Base-by-base conservation (phyloP, 2,113 vertebrate species). In the Potamarius usumacintae region DNA sequence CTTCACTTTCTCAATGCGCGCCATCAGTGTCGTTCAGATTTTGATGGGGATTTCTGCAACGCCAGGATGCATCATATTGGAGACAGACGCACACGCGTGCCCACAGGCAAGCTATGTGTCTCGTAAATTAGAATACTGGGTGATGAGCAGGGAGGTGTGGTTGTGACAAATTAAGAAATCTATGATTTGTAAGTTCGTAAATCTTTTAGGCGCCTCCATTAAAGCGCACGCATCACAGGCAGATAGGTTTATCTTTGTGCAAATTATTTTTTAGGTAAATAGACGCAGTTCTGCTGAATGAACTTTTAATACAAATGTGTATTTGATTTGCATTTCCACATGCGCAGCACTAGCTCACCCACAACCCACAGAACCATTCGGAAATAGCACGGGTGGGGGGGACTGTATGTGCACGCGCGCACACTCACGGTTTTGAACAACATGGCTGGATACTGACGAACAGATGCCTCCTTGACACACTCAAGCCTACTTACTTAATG, bases 391-490 rank as follows among this genome's bases (percentile, higher is more conserved):
- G 4, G 58, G 18, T 55, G 6, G 10, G 78, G 52, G 42, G 42
- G 42, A 42, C 34, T 84, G 53, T 83, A 14, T 63, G 42, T 72
- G 63, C 62, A 10, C 12, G 48, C 71, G 30, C 22, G n/a, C 42
- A n/a, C 81, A 18, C 58, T 6, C 34, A 50, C 71, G 72, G 55
- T 25, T 15, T 90, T 87, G 20, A 84, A 67, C 18, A 18, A 52
- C 63, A 65, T 62, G 77, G 14, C 69, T n/a, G 30, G 27, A 12
- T 10, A 62, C 74, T 42, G 63, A 69, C n/a, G 63, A 91, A 92
- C 88, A 85, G 86, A 93, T 93, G 90, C 90, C 88, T 88, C 88
- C 88, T 92, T 91, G 92, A 93, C 92, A 92, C 91, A 89, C 89
- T 89, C 86, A 86, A 85, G 48, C 52, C 5, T 80, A 17, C 50